phyloP scores from a whole-genome alignment of 2,888 invertebrate species.

The Hypolimnas misippus region DNA sequence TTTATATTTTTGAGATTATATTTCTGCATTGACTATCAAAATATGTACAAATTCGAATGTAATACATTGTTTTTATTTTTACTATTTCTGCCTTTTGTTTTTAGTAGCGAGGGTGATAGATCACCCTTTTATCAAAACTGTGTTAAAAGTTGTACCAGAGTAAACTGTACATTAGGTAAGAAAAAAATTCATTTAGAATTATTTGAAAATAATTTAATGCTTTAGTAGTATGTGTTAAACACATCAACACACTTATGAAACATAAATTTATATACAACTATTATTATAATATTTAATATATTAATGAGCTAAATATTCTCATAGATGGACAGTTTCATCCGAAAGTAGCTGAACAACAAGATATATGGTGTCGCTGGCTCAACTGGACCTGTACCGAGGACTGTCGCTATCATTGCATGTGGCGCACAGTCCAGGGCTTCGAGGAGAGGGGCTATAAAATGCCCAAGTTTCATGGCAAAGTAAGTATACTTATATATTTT shows the following conservation, averaged over 20 bases:
- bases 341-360: slow-evolving; percentile 49
- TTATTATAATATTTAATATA: too few relatives aligned
- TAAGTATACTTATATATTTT: slow-evolving; percentile 57
- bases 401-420: slow-evolving; percentile 96
- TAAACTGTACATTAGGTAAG: slow-evolving; percentile 82
- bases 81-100: slow-evolving; percentile 37
- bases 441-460: slow-evolving; percentile 86
- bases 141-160: slow-evolving; percentile 68
- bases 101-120: slow-evolving; percentile 78
- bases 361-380: slow-evolving; percentile 67
- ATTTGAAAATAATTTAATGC: too few relatives aligned
- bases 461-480: slow-evolving; percentile 98
- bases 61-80: slow-evolving; percentile 32
- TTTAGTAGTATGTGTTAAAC: too few relatives aligned
- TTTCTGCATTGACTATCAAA: not conserved
- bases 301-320: not conserved
- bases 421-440: slow-evolving; percentile 93
- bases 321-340: slow-evolving; percentile 55
- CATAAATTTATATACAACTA: too few relatives aligned
- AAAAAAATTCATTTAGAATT: not conserved
- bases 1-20: too few relatives aligned
- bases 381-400: slow-evolving; percentile 94
- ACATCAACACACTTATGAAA: too few relatives aligned
- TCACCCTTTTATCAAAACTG: slow-evolving; percentile 84
- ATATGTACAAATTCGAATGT: slow-evolving; percentile 18